These are phyloP conservation scores for Enteromius paludinosus DNA, from an alignment of 2,797 vertebrate genomes.

Conservation along the genomic window DNA sequence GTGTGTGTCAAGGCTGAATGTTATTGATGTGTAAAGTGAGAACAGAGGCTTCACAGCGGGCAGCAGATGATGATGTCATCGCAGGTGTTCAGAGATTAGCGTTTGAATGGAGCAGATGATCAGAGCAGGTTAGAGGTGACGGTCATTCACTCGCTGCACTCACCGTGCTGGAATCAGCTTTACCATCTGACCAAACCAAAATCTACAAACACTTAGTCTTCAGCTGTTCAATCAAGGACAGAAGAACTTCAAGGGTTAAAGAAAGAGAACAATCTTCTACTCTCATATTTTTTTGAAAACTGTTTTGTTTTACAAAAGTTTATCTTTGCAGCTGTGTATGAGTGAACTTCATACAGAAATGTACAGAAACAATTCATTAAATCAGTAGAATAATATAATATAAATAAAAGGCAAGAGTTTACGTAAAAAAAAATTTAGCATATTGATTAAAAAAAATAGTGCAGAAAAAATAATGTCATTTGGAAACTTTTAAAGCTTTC, in stretches of 20 bases:
- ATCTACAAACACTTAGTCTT: neutral
- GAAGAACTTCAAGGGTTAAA: neutral
- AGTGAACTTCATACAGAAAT: neutral
- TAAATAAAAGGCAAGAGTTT: neutral
- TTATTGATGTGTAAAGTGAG: conserved; percentile 48
- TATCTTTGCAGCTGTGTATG: neutral
- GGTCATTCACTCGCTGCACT: neutral
- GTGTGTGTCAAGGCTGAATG: conserved; percentile 11
- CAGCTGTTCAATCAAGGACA: neutral
- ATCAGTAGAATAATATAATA: neutral
- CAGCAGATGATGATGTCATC: conserved; percentile 64
- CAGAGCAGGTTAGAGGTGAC: conserved; percentile 51
- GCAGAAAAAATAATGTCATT: no score
- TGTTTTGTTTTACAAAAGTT: neutral
- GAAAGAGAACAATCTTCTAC: neutral
- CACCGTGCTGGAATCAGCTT: neutral
- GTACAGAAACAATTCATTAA: neutral
- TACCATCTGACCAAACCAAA: neutral
- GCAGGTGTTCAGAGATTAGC: conserved; percentile 81
- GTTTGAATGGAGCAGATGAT: conserved; percentile 74
- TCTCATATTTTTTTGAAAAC: neutral
- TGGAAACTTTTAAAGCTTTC: no score
- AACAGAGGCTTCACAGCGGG: conserved; percentile 44
- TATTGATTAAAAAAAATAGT: no score
- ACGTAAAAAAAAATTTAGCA: no score